Evolutionary conservation across 2,888 invertebrate genomes (phyloP), one percentile per base, ranked within the genome.

Genomic region (Oegoconia quadripuncta): DNA sequence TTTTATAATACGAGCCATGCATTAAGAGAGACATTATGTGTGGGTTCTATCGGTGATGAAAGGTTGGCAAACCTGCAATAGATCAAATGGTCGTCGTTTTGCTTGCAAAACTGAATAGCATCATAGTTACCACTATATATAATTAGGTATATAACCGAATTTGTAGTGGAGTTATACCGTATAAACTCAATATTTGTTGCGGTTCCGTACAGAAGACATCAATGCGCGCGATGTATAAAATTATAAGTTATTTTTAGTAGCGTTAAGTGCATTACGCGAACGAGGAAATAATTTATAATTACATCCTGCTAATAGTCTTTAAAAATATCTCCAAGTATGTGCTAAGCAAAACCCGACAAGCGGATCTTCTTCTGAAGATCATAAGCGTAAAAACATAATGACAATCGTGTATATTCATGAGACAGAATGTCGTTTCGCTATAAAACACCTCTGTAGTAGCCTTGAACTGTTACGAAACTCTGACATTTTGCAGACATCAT

Each of bases 391-490:
- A 54, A 64, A 52, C 44, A 50, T 60, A 56, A 64, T 56, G 52
- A 59, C 46, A 55, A 45, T 55, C 55, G 46, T 42, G 34, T 42
- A 23, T 41, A 58, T 64, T 60, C 55, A 57, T 62, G 48, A 61
- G 53, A 39, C 52, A 44, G 39, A 59, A 57, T 63, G 64, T 62
- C 59, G 60, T 53, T 61, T 65, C 50, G 48, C 48, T 51, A 46
- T 54, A 55, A 58, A 55, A 51, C 55, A 57, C 52, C 48, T 37
- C 38, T 44, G 48, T 62, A 55, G 60, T 69, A 72, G 59, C 83
- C 81, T 84, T 84, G 83, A 83, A 78, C 81, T 64, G 55, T 80
- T 77, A 71, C 74, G 73, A 64, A 77, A 77, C 55, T 42, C 44
- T 64, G 71, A 59, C 71, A 73, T 79, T 78, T 75, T 53, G 57